Evolutionary conservation across 1,140 invertebrate species (phyloP).

Genomic region (Lepidurus packardi): DNA sequence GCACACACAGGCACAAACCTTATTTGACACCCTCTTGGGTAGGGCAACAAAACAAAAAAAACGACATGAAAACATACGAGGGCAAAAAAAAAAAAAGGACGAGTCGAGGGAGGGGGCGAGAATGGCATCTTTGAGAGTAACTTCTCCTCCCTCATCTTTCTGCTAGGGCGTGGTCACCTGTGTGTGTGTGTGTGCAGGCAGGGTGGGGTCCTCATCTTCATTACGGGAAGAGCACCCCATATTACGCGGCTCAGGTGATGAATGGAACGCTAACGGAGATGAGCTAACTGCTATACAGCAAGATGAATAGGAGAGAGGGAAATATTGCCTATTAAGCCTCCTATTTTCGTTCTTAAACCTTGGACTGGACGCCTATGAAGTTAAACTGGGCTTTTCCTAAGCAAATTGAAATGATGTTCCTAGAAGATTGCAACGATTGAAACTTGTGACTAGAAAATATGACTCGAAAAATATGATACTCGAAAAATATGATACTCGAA

Average conservation of each 20-base stretch:
- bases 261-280: background rate
- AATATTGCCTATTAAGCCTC: background rate
- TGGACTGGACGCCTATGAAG: no score
- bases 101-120: background rate
- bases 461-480: no score
- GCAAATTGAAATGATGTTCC: no score
- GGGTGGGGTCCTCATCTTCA: constrained; percentile 20
- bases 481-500: no score
- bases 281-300: background rate
- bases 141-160: constrained; percentile 11
- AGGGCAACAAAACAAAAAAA: background rate
- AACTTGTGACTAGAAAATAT: no score
- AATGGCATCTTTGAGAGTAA: constrained; percentile 15
- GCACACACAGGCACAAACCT: background rate
- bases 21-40: background rate
- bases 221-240: background rate
- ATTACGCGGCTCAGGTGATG: constrained; percentile 20
- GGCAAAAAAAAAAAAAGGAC: background rate
- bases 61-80: background rate
- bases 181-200: constrained; percentile 6
- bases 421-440: no score
- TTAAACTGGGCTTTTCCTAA: no score
- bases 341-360: background rate
- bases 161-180: background rate
- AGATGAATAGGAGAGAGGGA: background rate